Evolutionary conservation across 2,888 invertebrate species (phyloP).

Genomic region (Entomobrya multifasciata): DNA sequence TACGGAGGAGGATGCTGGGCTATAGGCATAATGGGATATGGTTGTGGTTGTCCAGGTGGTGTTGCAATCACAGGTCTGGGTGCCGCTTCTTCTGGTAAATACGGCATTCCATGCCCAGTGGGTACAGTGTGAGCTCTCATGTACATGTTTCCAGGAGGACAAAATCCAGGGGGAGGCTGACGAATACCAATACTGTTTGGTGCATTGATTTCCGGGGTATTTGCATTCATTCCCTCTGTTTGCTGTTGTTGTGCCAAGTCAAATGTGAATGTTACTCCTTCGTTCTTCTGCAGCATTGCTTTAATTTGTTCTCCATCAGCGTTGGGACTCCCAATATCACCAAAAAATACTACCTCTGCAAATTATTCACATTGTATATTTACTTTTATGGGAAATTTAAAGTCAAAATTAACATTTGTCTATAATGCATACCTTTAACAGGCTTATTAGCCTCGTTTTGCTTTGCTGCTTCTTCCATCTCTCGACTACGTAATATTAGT

Average conservation of each 20-base stretch:
- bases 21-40: constrained; percentile 32
- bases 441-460: constrained; percentile 18
- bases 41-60: constrained; percentile 53
- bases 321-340: constrained; percentile 64
- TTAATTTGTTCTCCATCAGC: constrained; percentile 69
- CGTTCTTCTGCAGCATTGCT: constrained; percentile 70
- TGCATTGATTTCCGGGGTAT: background rate
- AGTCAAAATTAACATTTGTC: too few relatives aligned
- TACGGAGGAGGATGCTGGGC: constrained; percentile 13
- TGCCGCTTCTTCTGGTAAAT: constrained; percentile 41
- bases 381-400: too few relatives aligned
- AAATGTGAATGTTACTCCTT: constrained; percentile 70
- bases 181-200: too few relatives aligned
- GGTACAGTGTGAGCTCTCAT: constrained; percentile 13
- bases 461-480: constrained; percentile 25
- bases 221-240: background rate
- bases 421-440: background rate
- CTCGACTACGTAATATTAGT: constrained; percentile 1
- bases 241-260: constrained; percentile 43
- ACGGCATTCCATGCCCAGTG: background rate
- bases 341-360: constrained; percentile 68
- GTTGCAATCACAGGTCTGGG: constrained; percentile 51
- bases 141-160: constrained; percentile 50
- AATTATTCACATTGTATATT: too few relatives aligned
- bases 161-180: constrained; percentile 64